These are phyloP conservation scores for Heliconius himera DNA, from an alignment of 1,140 invertebrate species.

Conservation along the genomic window DNA sequence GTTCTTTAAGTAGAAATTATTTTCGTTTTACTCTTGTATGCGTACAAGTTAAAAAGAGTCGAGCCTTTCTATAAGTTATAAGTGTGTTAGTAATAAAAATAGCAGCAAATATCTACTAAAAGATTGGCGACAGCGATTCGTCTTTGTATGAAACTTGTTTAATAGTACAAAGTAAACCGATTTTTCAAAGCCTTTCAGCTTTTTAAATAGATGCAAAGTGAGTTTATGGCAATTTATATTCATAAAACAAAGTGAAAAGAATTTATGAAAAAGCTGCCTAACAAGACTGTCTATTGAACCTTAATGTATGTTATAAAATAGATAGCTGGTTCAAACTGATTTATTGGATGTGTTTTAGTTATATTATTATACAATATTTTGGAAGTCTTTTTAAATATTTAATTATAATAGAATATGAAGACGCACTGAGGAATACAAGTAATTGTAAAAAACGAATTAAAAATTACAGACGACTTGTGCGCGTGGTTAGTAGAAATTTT, in stretches of 20 bases:
- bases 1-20: too few species aligned
- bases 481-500: too few species aligned
- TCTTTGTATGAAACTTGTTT: not conserved
- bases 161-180: not conserved
- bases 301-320: not conserved
- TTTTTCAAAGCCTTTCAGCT: slow-evolving; percentile 21
- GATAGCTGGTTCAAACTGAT: not conserved
- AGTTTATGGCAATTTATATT: slow-evolving; percentile 27
- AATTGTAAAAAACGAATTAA: too few species aligned
- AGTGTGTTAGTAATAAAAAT: not conserved
- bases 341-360: too few species aligned
- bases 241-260: slow-evolving; percentile 18
- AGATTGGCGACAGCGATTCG: slow-evolving; percentile 7
- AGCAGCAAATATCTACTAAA: not conserved
- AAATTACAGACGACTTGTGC: too few species aligned
- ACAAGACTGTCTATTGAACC: slow-evolving; percentile 9
- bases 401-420: too few species aligned
- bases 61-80: not conserved
- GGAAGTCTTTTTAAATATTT: too few species aligned
- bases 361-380: too few species aligned
- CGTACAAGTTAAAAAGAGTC: too few species aligned
- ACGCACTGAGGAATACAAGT: too few species aligned
- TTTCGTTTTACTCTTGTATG: too few species aligned
- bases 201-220: slow-evolving; percentile 19
- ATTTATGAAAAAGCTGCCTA: slow-evolving; percentile 21